Percentiles rank a stretch among this genome's conserved stretches.
phyloP scores from a whole-genome alignment of 2,113 vertebrate genomes.

The Pelmatolapia mariae region DNA sequence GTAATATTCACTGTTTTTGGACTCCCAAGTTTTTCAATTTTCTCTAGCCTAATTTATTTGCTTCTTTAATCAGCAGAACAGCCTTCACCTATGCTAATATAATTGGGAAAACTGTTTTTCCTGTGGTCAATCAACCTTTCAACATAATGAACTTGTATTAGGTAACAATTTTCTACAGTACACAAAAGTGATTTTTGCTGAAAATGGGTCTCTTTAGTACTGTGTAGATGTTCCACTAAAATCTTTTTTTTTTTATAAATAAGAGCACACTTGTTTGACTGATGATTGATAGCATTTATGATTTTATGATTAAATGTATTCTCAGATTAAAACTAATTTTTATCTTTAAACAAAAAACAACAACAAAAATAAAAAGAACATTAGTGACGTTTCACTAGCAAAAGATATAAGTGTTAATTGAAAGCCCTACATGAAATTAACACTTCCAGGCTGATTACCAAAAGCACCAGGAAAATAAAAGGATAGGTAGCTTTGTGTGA shows the following conservation, averaged over 20 bases:
- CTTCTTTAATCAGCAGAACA: neutral
- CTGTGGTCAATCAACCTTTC: neutral
- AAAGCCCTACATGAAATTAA: neutral
- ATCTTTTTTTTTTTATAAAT: neutral
- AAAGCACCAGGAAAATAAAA: neutral
- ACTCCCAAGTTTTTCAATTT: neutral
- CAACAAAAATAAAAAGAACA: neutral
- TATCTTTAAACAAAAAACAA: neutral
- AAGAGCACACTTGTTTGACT: neutral
- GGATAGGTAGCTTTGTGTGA: neutral
- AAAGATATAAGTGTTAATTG: neutral
- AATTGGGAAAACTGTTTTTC: neutral
- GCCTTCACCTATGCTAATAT: neutral
- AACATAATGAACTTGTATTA: neutral
- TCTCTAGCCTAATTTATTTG: neutral
- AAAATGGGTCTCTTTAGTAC: neutral
- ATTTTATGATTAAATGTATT: neutral
- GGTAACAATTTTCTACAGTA: neutral
- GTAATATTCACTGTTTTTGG: neutral
- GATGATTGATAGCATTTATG: neutral
- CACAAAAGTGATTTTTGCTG: neutral
- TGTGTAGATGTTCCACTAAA: neutral
- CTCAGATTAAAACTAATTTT: neutral
- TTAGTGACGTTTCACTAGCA: neutral
- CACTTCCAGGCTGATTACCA: neutral